phyloP scores from a whole-genome alignment of 2,888 invertebrate species.

The Pachliopta kotzebuea region DNA sequence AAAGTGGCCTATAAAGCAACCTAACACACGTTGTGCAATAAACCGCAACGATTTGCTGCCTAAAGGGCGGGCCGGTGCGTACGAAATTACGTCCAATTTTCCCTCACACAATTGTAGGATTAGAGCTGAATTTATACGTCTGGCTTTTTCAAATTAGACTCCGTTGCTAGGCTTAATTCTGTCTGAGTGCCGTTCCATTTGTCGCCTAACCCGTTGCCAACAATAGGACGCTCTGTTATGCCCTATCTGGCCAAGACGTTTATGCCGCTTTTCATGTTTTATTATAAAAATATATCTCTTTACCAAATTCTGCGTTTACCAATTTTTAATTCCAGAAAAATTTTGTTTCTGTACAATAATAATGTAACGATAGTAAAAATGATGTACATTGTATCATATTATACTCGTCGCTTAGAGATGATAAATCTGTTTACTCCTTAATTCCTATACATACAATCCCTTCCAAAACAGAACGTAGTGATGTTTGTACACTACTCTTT shows the following conservation, averaged over 20 bases:
- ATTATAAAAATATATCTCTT: conserved; percentile 23
- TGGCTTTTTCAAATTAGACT: conserved; percentile 76
- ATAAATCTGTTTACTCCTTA: too few relatives aligned
- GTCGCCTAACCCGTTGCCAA: conserved; percentile 51
- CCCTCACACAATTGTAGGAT: conserved; percentile 72
- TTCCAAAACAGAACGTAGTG: too few relatives aligned
- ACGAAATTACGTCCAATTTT: conserved; percentile 70
- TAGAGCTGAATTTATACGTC: conserved; percentile 75
- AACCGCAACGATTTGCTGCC: conserved; percentile 63
- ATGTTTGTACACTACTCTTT: too few relatives aligned
- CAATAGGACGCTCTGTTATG: conserved; percentile 38
- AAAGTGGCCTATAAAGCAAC: conserved; percentile 47
- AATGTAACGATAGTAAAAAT: too few relatives aligned
- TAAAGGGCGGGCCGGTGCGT: conserved; percentile 50
- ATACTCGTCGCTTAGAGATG: too few relatives aligned
- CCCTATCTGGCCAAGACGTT: conserved; percentile 22
- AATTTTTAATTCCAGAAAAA: background rate
- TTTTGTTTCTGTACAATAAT: too few relatives aligned
- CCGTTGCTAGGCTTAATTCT: conserved; percentile 58
- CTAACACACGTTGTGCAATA: conserved; percentile 59
- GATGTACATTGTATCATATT: too few relatives aligned
- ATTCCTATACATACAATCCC: too few relatives aligned
- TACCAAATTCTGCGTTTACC: conserved; percentile 7
- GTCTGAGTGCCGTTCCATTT: conserved; percentile 60
- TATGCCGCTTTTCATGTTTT: conserved; percentile 22